Percentiles rank a stretch among this genome's conserved stretches.
Evolutionary conservation across 2,113 vertebrate genomes (phyloP).

Genomic region (Nannobrachium achirus): DNA sequence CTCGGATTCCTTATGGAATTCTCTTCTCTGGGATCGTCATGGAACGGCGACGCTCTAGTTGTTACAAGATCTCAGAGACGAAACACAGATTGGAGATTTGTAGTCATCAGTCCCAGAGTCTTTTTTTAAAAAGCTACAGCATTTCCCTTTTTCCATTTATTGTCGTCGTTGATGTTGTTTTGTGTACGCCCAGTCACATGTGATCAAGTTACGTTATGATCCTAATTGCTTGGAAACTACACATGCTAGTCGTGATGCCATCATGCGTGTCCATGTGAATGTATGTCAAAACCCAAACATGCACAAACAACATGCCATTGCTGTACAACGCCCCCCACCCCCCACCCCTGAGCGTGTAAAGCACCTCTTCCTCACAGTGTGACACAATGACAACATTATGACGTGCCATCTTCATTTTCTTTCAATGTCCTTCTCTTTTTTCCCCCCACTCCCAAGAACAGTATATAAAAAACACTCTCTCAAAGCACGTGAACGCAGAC

Average conservation of each 20-base stretch:
- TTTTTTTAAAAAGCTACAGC: neutral
- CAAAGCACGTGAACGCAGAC: conserved; percentile 34
- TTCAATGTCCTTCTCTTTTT: conserved; percentile 29
- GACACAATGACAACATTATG: conserved; percentile 49
- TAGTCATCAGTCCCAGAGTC: neutral
- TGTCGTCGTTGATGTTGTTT: conserved; percentile 15
- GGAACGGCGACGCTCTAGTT: neutral
- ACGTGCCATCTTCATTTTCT: conserved; percentile 31
- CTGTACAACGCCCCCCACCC: conserved; percentile 19
- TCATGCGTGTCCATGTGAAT: conserved; percentile 37
- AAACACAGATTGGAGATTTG: neutral
- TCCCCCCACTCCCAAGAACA: conserved; percentile 13
- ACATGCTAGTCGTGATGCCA: conserved; percentile 18
- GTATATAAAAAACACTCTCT: conserved; percentile 25
- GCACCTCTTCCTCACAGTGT: conserved; percentile 38
- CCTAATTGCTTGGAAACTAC: conserved; percentile 47
- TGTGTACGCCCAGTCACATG: conserved; percentile 30
- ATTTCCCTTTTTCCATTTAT: neutral
- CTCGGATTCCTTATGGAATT: too few species aligned
- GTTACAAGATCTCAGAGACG: neutral
- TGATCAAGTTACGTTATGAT: conserved; percentile 52
- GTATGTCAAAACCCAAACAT: conserved; percentile 55
- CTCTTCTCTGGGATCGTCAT: neutral
- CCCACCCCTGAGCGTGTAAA: conserved; percentile 35
- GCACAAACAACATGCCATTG: conserved; percentile 45